Conservation (phyloP, 2,888 invertebrate genomes). For the Synergus umbraculus region DNA sequence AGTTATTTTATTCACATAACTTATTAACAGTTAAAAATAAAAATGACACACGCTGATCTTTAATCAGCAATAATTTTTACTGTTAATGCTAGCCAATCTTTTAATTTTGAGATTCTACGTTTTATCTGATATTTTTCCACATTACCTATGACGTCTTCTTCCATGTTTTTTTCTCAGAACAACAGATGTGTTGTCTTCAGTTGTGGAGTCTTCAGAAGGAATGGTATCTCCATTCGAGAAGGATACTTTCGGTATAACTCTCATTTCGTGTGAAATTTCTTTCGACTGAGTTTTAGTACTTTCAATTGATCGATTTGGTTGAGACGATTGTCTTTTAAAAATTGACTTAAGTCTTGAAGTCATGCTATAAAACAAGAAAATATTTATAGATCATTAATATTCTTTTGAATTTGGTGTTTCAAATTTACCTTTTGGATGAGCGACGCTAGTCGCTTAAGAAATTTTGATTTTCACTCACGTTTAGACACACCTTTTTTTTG, state of each 20-base stretch:
- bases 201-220: neutral
- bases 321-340: conserved; percentile 28
- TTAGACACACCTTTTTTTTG: neutral
- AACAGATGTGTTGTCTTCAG: neutral
- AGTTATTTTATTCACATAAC: too few relatives aligned
- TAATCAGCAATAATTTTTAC: neutral
- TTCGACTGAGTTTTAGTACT: neutral
- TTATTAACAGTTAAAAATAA: neutral
- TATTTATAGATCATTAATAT: neutral
- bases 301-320: neutral
- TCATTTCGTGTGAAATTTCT: neutral
- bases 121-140: neutral
- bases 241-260: neutral
- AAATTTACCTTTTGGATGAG: neutral
- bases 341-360: conserved; percentile 18
- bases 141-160: conserved; percentile 16
- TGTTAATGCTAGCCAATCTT: neutral
- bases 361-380: neutral
- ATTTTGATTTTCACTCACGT: neutral
- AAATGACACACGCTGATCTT: neutral
- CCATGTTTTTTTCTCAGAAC: conserved; percentile 28
- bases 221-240: conserved; percentile 16
- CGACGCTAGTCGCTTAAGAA: neutral
- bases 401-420: neutral
- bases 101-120: neutral